phyloP scores from a whole-genome alignment of 2,888 invertebrate species.

The Mimumesa dahlbomi region DNA sequence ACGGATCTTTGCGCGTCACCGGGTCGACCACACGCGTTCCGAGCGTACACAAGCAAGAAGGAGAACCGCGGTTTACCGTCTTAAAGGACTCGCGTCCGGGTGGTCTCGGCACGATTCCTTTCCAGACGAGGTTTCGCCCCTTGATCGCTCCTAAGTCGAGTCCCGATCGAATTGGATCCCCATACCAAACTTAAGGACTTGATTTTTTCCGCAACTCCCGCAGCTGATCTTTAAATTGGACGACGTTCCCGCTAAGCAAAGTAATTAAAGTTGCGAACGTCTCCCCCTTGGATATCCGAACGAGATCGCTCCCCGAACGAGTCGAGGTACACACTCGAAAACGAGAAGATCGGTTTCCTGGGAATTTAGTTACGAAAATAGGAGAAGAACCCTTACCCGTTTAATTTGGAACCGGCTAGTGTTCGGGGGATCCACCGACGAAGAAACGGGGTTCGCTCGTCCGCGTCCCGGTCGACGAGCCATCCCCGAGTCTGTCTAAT shows the following conservation, averaged over 20 bases:
- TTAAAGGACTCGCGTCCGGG: slow-evolving; percentile 30
- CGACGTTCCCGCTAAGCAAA: slow-evolving; percentile 23
- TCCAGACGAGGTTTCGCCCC: too few relatives aligned
- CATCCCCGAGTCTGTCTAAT: neutral
- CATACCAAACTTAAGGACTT: slow-evolving; percentile 17
- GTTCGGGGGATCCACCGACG: slow-evolving; percentile 13
- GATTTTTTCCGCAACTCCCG: too few relatives aligned
- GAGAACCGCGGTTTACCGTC: slow-evolving; percentile 38
- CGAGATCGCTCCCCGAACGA: slow-evolving; percentile 2
- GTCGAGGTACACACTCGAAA: too few relatives aligned
- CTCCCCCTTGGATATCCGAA: too few relatives aligned
- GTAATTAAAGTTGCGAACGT: slow-evolving; percentile 36
- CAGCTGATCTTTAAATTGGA: slow-evolving; percentile 26
- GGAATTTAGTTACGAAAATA: slow-evolving; percentile 53
- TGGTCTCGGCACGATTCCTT: slow-evolving; percentile 16
- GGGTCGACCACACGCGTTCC: slow-evolving; percentile 18
- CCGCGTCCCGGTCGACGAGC: neutral
- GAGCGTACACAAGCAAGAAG: slow-evolving; percentile 36
- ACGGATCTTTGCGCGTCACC: slow-evolving; percentile 21
- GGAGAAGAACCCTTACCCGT: slow-evolving; percentile 36
- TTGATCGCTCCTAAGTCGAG: neutral
- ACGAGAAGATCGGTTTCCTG: slow-evolving; percentile 46
- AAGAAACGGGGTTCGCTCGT: slow-evolving; percentile 16
- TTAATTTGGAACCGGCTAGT: slow-evolving; percentile 41
- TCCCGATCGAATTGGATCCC: slow-evolving; percentile 13